Evolutionary conservation across 2,113 vertebrate species (phyloP).

Genomic region (Lucifuga dentata): DNA sequence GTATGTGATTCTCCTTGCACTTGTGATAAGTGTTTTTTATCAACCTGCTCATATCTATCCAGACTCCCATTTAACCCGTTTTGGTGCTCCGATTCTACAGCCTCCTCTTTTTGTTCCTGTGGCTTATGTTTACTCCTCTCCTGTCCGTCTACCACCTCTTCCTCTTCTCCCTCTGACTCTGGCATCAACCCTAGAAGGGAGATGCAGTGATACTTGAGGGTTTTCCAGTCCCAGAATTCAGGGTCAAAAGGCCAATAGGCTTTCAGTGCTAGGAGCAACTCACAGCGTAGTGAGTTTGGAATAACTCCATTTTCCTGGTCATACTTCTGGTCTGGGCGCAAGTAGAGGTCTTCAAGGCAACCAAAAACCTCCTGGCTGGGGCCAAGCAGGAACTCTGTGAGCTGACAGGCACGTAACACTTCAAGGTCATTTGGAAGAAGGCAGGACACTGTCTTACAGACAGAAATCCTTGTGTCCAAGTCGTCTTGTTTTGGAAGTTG

Average conservation of each 20-base stretch:
- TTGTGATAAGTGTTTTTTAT: constrained; percentile 78
- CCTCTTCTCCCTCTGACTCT: constrained; percentile 86
- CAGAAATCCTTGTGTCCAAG: constrained; percentile 89
- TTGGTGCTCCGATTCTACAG: constrained; percentile 73
- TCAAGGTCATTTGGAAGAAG: constrained; percentile 95
- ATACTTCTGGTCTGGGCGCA: constrained; percentile 94
- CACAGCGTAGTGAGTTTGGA: constrained; percentile 96
- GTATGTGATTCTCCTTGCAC: constrained; percentile 83
- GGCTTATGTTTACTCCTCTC: constrained; percentile 40
- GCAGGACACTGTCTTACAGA: constrained; percentile 94
- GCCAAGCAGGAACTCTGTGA: constrained; percentile 94
- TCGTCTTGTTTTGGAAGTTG: constrained; percentile 92
- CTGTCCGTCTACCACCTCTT: constrained; percentile 38
- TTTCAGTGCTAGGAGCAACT: constrained; percentile 94
- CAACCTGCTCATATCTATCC: constrained; percentile 24
- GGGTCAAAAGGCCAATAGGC: constrained; percentile 98
- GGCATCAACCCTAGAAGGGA: constrained; percentile 89
- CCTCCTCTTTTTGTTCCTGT: constrained; percentile 74
- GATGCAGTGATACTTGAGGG: constrained; percentile 91
- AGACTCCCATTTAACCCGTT: constrained; percentile 46
- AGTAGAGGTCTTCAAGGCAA: constrained; percentile 90
- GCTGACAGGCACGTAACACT: constrained; percentile 93
- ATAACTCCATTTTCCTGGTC: constrained; percentile 92
- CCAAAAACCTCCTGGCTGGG: constrained; percentile 87
- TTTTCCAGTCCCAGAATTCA: constrained; percentile 99